Conservation (phyloP, 2,113 vertebrate species). For the Anoplopoma fimbria region DNA sequence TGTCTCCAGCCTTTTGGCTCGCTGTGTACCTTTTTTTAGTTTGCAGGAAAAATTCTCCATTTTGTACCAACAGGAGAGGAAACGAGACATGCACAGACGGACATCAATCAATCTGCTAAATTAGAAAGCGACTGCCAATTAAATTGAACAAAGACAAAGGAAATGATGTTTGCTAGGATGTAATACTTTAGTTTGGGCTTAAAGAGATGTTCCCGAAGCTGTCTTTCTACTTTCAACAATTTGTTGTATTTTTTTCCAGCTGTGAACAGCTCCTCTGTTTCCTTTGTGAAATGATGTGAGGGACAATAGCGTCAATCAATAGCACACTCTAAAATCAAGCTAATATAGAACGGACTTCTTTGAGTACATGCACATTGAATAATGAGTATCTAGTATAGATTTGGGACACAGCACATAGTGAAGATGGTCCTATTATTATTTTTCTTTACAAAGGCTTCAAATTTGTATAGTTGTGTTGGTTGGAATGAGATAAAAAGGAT, state of each 20-base stretch:
- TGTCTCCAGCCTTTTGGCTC: background rate
- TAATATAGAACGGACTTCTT: conserved; percentile 15
- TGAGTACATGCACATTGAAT: background rate
- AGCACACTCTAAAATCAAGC: conserved; percentile 23
- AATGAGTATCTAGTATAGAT: conserved; percentile 2
- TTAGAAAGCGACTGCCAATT: conserved; percentile 34
- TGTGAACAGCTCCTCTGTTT: conserved; percentile 22
- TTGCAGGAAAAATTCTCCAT: background rate
- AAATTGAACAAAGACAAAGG: conserved; percentile 38
- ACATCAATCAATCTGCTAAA: conserved; percentile 34
- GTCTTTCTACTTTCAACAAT: conserved; percentile 14
- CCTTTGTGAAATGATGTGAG: background rate
- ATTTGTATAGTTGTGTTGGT: background rate
- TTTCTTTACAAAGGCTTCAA: conserved; percentile 11
- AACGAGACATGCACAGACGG: background rate
- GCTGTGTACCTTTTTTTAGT: background rate
- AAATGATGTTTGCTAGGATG: conserved; percentile 37
- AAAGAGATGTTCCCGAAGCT: conserved; percentile 19
- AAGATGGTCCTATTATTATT: conserved; percentile 32
- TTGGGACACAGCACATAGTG: background rate
- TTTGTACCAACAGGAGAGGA: background rate
- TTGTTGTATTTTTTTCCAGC: conserved; percentile 31
- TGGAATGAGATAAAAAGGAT: conserved; percentile 29
- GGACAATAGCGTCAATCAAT: conserved; percentile 34
- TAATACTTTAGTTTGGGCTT: conserved; percentile 14